Evolutionary conservation across 2,888 invertebrate genomes (phyloP), one percentile per base, ranked within the genome.

Genomic region (Cristatella mucedo): DNA sequence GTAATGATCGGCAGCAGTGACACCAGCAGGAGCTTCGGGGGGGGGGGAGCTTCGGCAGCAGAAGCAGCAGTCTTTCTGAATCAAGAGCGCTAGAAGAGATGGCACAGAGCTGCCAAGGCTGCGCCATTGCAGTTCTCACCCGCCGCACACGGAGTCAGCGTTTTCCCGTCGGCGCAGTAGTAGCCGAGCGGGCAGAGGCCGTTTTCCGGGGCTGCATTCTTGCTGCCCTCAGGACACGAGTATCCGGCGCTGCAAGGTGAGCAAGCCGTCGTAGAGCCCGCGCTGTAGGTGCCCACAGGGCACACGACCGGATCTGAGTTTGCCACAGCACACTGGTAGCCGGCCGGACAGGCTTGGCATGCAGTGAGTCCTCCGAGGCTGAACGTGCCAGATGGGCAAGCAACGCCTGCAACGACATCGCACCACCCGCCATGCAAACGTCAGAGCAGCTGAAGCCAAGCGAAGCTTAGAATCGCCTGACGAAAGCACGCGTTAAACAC

Each of bases 331-430:
- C 61, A 62, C 11, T 45, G 45, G 42, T 51, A 57, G 1, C 61
- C 61, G 18, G 55, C 49, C 7, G 57, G 57, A 40, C 61, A 62
- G 6, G 41, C 30, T 4, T 45, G 51, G 41, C 61, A 62, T 3
- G 46, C 41, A 11, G 52, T 51, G 30, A 53, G 49, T 7, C 49
- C 51, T 5, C 55, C 60, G 18, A 57, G 40, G 45, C 61, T 61
- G 51, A 56, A 62, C 29, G 47, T 49, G 2, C 61, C 61, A 29
- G 30, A 5, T 2, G 44, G 30, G 46, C 61, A 62, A 11, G 42
- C 48, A 4, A 48, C 44, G 4, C 61, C 59, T 39, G 11, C 15
- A 26, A 7, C n/a, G n/a, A n/a, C n/a, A n/a, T n/a, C n/a, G n/a
- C n/a, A n/a, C n/a, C n/a, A n/a, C n/a, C n/a, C n/a, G n/a, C n/a